phyloP scores from a whole-genome alignment of 2,113 vertebrate genomes.

The Tympanuchus pallidicinctus region DNA sequence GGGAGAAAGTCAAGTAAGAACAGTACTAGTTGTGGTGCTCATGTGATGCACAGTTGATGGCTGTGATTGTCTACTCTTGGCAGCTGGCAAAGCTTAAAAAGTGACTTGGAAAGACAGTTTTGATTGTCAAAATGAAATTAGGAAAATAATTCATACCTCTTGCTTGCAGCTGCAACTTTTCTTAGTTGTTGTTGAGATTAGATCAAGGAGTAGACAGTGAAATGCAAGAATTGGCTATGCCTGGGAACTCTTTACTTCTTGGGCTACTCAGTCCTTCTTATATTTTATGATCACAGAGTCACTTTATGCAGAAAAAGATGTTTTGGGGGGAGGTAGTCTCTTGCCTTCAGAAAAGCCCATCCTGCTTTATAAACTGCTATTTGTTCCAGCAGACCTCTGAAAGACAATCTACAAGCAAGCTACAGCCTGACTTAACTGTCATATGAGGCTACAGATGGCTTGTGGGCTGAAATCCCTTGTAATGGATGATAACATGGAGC shows the following conservation, averaged over 20 bases:
- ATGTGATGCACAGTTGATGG: background rate
- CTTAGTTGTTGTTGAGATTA: background rate
- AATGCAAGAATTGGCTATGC: background rate
- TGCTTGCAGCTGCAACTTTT: background rate
- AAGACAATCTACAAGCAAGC: background rate
- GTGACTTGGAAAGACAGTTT: background rate
- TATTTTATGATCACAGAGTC: background rate
- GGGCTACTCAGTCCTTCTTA: background rate
- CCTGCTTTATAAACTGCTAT: background rate
- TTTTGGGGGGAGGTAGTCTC: background rate
- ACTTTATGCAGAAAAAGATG: background rate
- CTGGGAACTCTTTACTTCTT: background rate
- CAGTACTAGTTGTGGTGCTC: background rate
- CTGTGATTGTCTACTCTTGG: background rate
- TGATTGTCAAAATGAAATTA: background rate
- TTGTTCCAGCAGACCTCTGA: background rate
- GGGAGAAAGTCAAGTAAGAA: background rate
- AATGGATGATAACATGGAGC: background rate
- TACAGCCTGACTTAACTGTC: background rate
- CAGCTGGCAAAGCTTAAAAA: background rate
- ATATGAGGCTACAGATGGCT: constrained; percentile 15
- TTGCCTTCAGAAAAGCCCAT: background rate
- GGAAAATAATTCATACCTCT: background rate
- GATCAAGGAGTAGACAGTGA: background rate
- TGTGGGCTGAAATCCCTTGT: constrained; percentile 11